phyloP scores from a whole-genome alignment of 2,113 vertebrate species.

The Potamarius usumacintae region DNA sequence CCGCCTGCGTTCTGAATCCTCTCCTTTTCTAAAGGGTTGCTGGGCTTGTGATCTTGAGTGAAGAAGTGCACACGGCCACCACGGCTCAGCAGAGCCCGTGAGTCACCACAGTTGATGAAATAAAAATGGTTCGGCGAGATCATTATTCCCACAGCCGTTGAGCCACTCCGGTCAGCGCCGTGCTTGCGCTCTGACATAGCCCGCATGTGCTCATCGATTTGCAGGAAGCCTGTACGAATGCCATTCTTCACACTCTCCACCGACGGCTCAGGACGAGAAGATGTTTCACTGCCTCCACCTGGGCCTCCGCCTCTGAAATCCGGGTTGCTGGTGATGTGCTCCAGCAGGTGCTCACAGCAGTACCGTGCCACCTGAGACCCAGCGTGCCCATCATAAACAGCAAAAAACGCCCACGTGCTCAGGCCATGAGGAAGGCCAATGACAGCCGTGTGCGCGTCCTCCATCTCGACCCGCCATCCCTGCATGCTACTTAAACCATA shows the following conservation, averaged over 20 bases:
- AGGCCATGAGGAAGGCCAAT: conserved; percentile 84
- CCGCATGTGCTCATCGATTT: conserved; percentile 90
- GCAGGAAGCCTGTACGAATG: conserved; percentile 90
- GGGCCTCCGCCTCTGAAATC: conserved; percentile 76
- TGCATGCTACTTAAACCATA: conserved; percentile 89
- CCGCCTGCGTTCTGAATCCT: conserved; percentile 88
- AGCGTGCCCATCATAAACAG: conserved; percentile 87
- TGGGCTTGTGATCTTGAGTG: conserved; percentile 91
- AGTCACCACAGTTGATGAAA: conserved; percentile 91
- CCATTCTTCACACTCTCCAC: conserved; percentile 88
- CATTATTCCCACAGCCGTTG: conserved; percentile 85
- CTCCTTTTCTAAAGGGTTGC: conserved; percentile 88
- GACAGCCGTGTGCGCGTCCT: conserved; percentile 87
- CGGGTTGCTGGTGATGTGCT: conserved; percentile 87
- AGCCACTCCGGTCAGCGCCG: conserved; percentile 86
- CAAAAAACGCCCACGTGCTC: conserved; percentile 87
- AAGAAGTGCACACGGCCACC: conserved; percentile 87
- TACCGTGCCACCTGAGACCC: conserved; percentile 88
- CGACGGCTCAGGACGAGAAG: conserved; percentile 75
- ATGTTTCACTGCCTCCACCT: conserved; percentile 63
- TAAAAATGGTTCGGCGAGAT: conserved; percentile 84
- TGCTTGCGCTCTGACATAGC: conserved; percentile 88
- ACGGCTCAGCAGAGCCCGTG: conserved; percentile 83
- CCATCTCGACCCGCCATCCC: conserved; percentile 89
- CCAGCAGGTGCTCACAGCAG: conserved; percentile 85